Percentiles rank a stretch among this genome's conserved stretches.
Evolutionary conservation across 2,113 vertebrate genomes (phyloP).

Genomic region (Cyphotilapia sp.): DNA sequence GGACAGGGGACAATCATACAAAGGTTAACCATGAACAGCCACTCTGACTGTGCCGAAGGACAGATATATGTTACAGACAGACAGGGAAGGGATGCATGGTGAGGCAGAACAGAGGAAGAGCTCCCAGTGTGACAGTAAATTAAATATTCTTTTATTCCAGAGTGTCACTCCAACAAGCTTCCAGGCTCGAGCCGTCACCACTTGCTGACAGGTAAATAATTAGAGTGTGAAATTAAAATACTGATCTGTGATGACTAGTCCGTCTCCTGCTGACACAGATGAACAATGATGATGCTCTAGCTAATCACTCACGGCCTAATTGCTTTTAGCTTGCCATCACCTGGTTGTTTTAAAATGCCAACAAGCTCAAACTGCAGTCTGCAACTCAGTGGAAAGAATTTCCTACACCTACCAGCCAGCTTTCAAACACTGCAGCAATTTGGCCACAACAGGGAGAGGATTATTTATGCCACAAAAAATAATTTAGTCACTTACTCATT

Average conservation of each 20-base stretch:
- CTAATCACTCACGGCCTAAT: conserved; percentile 45
- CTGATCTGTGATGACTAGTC: conserved; percentile 23
- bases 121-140: neutral
- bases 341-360: conserved; percentile 20
- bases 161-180: neutral
- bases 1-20: neutral
- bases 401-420: neutral
- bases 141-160: neutral
- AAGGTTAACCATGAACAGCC: neutral
- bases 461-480: conserved; percentile 39
- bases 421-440: conserved; percentile 12
- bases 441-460: neutral
- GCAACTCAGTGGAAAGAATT: neutral
- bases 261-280: conserved; percentile 12
- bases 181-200: neutral
- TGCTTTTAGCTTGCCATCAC: conserved; percentile 31
- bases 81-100: neutral
- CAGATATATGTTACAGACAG: neutral
- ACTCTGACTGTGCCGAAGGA: neutral
- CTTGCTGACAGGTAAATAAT: conserved; percentile 31
- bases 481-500: conserved; percentile 46
- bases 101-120: neutral
- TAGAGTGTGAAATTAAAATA: conserved; percentile 36
- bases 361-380: neutral
- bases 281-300: conserved; percentile 7